phyloP scores from a whole-genome alignment of 2,113 vertebrate genomes.

The Perca flavescens region DNA sequence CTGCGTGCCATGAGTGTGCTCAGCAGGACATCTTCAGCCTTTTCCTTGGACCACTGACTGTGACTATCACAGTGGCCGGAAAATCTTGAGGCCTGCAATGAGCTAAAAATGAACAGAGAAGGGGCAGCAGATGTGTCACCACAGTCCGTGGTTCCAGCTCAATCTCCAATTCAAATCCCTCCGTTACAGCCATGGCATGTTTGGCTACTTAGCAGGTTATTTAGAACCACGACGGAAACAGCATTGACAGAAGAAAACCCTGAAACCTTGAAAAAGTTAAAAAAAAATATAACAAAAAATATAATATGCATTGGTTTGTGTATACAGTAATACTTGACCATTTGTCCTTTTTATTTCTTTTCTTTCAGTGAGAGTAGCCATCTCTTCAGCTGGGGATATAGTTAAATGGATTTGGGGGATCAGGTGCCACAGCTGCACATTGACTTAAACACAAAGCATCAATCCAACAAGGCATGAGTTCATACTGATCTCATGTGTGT shows the following conservation, averaged over 20 bases:
- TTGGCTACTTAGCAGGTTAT: background rate
- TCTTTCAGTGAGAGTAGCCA: background rate
- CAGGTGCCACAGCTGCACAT: conserved; percentile 38
- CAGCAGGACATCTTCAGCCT: conserved; percentile 39
- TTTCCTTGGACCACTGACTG: conserved; percentile 52
- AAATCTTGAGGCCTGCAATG: conserved; percentile 53
- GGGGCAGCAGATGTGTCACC: conserved; percentile 44
- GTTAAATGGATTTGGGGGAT: conserved; percentile 17
- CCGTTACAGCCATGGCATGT: conserved; percentile 6
- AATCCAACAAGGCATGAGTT: conserved; percentile 16
- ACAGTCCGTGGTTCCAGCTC: conserved; percentile 17
- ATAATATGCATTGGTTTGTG: background rate
- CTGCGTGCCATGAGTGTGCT: conserved; percentile 8
- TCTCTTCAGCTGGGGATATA: conserved; percentile 5
- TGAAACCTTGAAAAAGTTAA: background rate
- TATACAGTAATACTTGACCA: background rate
- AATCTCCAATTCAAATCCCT: conserved; percentile 50
- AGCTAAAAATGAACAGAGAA: conserved; percentile 32
- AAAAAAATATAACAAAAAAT: background rate
- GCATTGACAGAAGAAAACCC: background rate
- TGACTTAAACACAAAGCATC: conserved; percentile 32
- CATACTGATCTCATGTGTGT: conserved; percentile 14
- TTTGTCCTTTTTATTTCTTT: background rate
- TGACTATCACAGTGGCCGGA: conserved; percentile 29
- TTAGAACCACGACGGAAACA: background rate